These are phyloP conservation scores for Chunga burmeisteri DNA, from an alignment of 2,113 vertebrate genomes.

Conservation along the genomic window DNA sequence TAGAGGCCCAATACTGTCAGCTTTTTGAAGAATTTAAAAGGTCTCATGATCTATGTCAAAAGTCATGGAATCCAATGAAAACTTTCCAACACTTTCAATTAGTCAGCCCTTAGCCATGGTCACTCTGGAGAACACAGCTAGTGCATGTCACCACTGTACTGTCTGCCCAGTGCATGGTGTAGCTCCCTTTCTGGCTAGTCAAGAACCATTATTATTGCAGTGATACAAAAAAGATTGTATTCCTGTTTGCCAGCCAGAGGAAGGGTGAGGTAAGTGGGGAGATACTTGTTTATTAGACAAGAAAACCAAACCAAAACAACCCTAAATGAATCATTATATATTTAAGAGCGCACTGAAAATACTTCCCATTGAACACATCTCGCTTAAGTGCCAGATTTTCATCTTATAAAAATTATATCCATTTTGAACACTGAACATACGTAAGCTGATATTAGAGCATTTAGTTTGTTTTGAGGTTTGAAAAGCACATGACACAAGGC, in stretches of 20 bases:
- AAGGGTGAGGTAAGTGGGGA: not conserved
- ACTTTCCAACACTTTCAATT: not conserved
- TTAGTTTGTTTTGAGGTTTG: not conserved
- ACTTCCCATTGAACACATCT: not conserved
- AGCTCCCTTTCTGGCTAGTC: not conserved
- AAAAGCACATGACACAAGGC: constrained; percentile 44
- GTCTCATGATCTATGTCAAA: not conserved
- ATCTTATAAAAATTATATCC: not conserved
- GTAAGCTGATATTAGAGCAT: not conserved
- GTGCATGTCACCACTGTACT: not conserved
- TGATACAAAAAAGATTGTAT: not conserved
- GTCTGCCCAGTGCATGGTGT: not conserved
- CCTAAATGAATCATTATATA: not conserved
- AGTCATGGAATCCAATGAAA: not conserved
- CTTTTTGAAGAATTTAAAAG: not conserved
- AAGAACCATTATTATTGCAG: not conserved
- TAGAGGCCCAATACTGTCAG: not conserved
- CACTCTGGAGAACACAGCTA: not conserved
- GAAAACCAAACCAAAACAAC: constrained; percentile 33
- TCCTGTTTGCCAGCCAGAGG: not conserved
- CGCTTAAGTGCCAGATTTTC: not conserved
- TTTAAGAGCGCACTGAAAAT: constrained; percentile 54
- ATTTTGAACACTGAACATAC: constrained; percentile 28
- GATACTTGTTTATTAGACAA: constrained; percentile 29
- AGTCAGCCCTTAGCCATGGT: not conserved